Conservation (phyloP, 2,888 invertebrate species). For the Hoplodrina ambigua region DNA sequence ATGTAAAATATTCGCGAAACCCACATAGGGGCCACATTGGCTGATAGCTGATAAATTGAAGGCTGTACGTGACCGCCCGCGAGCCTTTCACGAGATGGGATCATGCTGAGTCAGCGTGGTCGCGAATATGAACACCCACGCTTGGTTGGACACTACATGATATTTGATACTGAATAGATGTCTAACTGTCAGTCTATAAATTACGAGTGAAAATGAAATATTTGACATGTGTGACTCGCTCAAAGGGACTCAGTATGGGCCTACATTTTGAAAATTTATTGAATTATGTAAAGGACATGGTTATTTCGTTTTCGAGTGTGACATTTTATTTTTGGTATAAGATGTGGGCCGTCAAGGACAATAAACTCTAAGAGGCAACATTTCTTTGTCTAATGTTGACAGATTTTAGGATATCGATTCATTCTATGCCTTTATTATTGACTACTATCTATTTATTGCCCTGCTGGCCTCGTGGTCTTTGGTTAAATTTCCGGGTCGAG, state of each 20-base stretch:
- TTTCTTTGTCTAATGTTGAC: not conserved
- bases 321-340: conserved; percentile 23
- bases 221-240: conserved; percentile 50
- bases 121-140: conserved; percentile 58
- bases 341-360: no score
- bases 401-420: not conserved
- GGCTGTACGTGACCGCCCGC: conserved; percentile 64
- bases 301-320: conserved; percentile 28
- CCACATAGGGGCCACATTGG: conserved; percentile 53
- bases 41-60: conserved; percentile 67
- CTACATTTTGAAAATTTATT: conserved; percentile 40
- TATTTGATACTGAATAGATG: conserved; percentile 58
- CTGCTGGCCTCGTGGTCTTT: no score
- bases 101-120: conserved; percentile 63
- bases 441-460: no score
- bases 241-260: conserved; percentile 27
- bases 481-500: no score
- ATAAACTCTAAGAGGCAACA: not conserved
- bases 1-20: conserved; percentile 53
- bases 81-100: conserved; percentile 58
- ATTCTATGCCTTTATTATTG: not conserved
- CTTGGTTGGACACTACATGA: conserved; percentile 58
- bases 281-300: conserved; percentile 7
- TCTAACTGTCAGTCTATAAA: conserved; percentile 48
- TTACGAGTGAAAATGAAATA: conserved; percentile 39